Evolutionary conservation across 2,797 vertebrate genomes (phyloP).

Genomic region (Spondyliosoma cantharus): DNA sequence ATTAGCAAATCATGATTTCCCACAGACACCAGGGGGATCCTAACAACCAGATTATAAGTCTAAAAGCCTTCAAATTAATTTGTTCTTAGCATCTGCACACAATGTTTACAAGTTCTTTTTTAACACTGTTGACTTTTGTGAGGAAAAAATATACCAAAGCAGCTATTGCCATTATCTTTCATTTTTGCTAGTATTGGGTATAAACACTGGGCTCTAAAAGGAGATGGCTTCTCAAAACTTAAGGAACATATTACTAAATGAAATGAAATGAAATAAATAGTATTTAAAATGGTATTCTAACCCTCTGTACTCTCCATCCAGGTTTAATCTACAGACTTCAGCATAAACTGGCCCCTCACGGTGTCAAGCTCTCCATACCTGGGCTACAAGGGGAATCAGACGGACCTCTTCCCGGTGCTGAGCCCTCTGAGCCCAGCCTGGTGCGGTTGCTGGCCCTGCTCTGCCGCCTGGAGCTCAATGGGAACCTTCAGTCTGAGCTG

Average conservation of each 20-base stretch:
- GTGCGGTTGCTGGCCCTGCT: constrained; percentile 87
- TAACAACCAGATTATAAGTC: not conserved
- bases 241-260: no score
- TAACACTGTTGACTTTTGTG: not conserved
- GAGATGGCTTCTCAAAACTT: no score
- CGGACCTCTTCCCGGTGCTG: constrained; percentile 27
- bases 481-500: constrained; percentile 91
- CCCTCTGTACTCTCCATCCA: constrained; percentile 55
- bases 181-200: not conserved
- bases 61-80: not conserved
- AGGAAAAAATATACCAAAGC: not conserved
- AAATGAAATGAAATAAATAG: no score
- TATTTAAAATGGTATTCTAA: no score
- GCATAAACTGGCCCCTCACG: constrained; percentile 87
- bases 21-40: no score
- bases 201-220: not conserved
- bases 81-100: not conserved
- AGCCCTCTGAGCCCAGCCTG: constrained; percentile 80
- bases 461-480: constrained; percentile 91
- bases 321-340: constrained; percentile 87
- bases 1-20: not conserved
- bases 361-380: constrained; percentile 86
- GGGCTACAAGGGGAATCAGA: constrained; percentile 78
- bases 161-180: not conserved
- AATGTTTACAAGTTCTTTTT: not conserved